These are phyloP conservation scores for Anolis apletophallus DNA, from an alignment of 2,797 vertebrate genomes.

Conservation along the genomic window DNA sequence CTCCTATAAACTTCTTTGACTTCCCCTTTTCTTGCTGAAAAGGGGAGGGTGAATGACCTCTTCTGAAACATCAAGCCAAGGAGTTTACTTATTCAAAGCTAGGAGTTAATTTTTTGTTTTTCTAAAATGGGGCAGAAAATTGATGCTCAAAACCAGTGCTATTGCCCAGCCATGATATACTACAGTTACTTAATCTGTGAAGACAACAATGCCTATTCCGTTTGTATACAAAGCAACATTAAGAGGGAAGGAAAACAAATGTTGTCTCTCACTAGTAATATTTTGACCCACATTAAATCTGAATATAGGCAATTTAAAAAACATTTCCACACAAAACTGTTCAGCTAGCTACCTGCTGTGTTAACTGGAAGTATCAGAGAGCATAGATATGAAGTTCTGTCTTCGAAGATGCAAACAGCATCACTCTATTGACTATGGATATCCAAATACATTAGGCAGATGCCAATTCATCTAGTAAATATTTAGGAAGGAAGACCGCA, in stretches of 20 bases:
- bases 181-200: background rate
- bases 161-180: too few relatives aligned
- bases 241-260: background rate
- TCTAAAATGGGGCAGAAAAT: too few relatives aligned
- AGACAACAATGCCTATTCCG: background rate
- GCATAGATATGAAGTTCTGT: conserved; percentile 26
- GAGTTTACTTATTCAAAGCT: too few relatives aligned
- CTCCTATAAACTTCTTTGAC: too few relatives aligned
- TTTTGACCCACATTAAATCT: conserved; percentile 28
- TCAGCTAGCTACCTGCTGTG: conserved; percentile 23
- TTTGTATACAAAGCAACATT: background rate
- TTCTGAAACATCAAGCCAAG: too few relatives aligned
- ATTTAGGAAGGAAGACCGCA: conserved; percentile 30
- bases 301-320: conserved; percentile 26
- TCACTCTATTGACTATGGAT: conserved; percentile 26
- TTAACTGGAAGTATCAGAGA: conserved; percentile 20
- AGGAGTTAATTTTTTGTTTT: too few relatives aligned
- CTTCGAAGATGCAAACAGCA: conserved; percentile 14
- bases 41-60: too few relatives aligned
- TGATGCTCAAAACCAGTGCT: too few relatives aligned
- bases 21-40: too few relatives aligned
- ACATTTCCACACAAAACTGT: background rate
- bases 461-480: conserved; percentile 24
- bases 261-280: background rate
- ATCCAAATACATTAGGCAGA: conserved; percentile 23